A percentile compares a stretch with the other conserved stretches of the same genome.
phyloP scores from a whole-genome alignment of 1,140 invertebrate genomes.

The Drosophila teissieri region DNA sequence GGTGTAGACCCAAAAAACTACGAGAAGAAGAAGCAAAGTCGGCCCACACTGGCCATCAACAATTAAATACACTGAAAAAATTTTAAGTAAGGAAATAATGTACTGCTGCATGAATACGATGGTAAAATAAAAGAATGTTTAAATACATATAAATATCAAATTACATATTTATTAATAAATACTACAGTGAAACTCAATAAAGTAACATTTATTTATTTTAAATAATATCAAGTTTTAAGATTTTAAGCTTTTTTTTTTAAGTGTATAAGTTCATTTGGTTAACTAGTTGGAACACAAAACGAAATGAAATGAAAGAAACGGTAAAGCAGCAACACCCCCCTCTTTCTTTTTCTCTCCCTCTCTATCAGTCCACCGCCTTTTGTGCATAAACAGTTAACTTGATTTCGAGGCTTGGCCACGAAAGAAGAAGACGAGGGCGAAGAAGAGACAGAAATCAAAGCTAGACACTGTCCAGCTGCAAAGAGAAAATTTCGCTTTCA shows the following conservation, averaged over 20 bases:
- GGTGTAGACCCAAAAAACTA: conserved; percentile 54
- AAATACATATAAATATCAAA: too few relatives aligned
- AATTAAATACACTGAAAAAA: not conserved
- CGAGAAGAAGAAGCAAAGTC: conserved; percentile 28
- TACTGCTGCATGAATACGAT: too few relatives aligned
- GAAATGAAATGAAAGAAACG: conserved; percentile 60
- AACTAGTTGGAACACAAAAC: conserved; percentile 56
- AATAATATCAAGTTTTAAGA: not conserved
- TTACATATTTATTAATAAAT: too few relatives aligned
- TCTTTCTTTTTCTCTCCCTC: conserved; percentile 13
- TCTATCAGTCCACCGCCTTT: conserved; percentile 28
- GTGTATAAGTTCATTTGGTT: conserved; percentile 53
- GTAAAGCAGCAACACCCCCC: conserved; percentile 70
- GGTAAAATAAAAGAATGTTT: not conserved
- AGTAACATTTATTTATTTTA: not conserved
- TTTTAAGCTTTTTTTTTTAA: not conserved
- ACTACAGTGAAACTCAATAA: too few relatives aligned
- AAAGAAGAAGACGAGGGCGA: conserved; percentile 46
- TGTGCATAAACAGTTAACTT: conserved; percentile 76
- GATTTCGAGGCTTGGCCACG: conserved; percentile 67
- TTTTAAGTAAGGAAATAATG: too few relatives aligned
- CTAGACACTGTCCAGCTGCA: conserved; percentile 66
- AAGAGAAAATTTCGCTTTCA: conserved; percentile 84
- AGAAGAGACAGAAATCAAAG: conserved; percentile 44
- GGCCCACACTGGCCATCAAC: conserved; percentile 32